phyloP scores from a whole-genome alignment of 2,113 vertebrate genomes.

The Prionailurus viverrinus region DNA sequence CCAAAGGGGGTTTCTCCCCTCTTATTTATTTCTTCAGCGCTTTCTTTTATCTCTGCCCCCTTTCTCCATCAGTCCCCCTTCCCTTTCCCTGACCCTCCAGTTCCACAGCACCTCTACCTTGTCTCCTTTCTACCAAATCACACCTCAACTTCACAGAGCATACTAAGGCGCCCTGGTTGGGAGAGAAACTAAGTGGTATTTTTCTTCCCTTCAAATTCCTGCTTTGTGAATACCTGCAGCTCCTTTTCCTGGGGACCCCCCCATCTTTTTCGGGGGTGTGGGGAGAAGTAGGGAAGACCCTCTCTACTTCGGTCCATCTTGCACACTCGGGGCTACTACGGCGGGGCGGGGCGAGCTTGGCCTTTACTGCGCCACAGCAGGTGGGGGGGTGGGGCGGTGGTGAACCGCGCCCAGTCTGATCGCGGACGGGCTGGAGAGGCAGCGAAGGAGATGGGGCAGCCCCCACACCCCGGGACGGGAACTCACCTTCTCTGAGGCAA shows the following conservation, averaged over 20 bases:
- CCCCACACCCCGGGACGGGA: conserved; percentile 63
- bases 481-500: conserved; percentile 82
- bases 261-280: neutral
- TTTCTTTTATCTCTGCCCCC: neutral
- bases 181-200: conserved; percentile 5
- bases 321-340: neutral
- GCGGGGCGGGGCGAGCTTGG: conserved; percentile 60
- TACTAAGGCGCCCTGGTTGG: neutral
- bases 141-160: neutral
- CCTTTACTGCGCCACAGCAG: conserved; percentile 77
- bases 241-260: conserved; percentile 7
- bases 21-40: neutral
- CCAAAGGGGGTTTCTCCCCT: neutral
- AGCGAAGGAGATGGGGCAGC: conserved; percentile 56
- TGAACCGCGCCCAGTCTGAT: conserved; percentile 48
- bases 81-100: neutral
- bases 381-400: conserved; percentile 69
- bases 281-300: neutral
- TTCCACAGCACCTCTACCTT: neutral
- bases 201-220: conserved; percentile 40
- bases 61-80: neutral
- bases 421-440: neutral
- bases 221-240: conserved; percentile 33
- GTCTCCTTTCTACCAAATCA: neutral
- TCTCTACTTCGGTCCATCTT: neutral